Evolutionary conservation across 2,113 vertebrate genomes (phyloP), one percentile per base, ranked within the genome.

Genomic region (Aegithalos caudatus): DNA sequence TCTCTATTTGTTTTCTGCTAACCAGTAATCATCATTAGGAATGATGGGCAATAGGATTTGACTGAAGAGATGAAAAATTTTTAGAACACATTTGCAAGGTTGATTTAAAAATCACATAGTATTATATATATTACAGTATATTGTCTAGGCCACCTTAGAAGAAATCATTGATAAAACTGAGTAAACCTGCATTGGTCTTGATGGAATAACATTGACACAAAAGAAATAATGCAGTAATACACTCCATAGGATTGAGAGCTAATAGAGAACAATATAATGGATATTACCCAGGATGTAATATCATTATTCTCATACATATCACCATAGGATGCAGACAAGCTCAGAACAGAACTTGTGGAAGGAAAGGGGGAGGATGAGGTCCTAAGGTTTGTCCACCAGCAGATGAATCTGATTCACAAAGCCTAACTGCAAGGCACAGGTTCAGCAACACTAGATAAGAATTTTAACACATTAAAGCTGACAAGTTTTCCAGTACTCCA

Each of bases 181-280:
- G 67, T 78, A 92, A 93, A 64, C 48, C 85, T 88, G 60, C n/a
- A 67, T 50, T 86, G 76, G 79, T 48, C 85, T 96, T 95, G 92
- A 78, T 92, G 64, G 65, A 96, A 94, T 69, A 94, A n/a, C 9
- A 0, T 48, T 74, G 64, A 80, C 93, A 94, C 76, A 94, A 88
- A 96, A 95, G 86, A 64, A 96, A 95, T 91, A 88, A 88, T 64
- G 83, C 60, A 74, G 83, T 94, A 94, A 94, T 84, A 64, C 60
- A 88, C 60, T 93, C 67, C 56, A 56, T 92, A 95, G 90, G 94
- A 93, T 25, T 88, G 81, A 87, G 62, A 94, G 76, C 82, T 96
- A 94, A 92, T 92, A 93, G 80, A 94, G 48, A 93, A n/a, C 76
- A 95, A 84, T 60, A 84, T 86, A 95, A 97, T 88, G 77, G 82